Evolutionary conservation across 2,888 invertebrate genomes (phyloP).

Genomic region (Cactoblastis cactorum): DNA sequence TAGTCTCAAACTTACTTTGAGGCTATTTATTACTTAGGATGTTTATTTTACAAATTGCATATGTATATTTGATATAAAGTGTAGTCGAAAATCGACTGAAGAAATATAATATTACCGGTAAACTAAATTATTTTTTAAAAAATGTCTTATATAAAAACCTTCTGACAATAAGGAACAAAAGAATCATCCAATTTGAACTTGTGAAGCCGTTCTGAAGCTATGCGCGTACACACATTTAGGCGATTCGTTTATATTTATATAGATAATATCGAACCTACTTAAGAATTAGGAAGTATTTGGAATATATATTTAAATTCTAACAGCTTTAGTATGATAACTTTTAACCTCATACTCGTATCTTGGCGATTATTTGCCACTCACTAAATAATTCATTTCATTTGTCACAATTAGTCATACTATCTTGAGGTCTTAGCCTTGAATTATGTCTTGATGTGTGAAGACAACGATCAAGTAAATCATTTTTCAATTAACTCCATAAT

Average conservation of each 20-base stretch:
- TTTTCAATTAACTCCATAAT: not conserved
- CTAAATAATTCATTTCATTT: slow-evolving; percentile 38
- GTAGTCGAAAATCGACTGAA: no score
- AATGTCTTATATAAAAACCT: no score
- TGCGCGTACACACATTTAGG: no score
- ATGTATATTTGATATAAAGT: no score
- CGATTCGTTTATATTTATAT: not conserved
- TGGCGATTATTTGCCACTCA: slow-evolving; percentile 8
- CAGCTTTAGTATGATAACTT: not conserved
- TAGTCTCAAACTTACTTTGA: no score
- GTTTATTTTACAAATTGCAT: no score
- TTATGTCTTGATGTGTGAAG: slow-evolving; percentile 21
- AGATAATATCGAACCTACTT: not conserved
- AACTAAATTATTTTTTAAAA: no score
- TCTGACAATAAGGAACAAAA: no score
- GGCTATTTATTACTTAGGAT: no score
- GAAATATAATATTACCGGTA: no score
- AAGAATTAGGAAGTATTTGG: not conserved
- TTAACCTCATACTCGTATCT: not conserved
- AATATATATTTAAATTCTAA: slow-evolving; percentile 5
- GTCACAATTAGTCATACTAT: slow-evolving; percentile 56
- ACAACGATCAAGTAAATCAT: slow-evolving; percentile 12
- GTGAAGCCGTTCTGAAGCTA: no score
- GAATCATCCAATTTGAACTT: no score
- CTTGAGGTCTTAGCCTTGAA: slow-evolving; percentile 42